Percentiles rank a stretch among this genome's conserved stretches.
These are phyloP conservation scores for Amyelois transitella DNA, from an alignment of 1,140 invertebrate species.

Conservation along the genomic window DNA sequence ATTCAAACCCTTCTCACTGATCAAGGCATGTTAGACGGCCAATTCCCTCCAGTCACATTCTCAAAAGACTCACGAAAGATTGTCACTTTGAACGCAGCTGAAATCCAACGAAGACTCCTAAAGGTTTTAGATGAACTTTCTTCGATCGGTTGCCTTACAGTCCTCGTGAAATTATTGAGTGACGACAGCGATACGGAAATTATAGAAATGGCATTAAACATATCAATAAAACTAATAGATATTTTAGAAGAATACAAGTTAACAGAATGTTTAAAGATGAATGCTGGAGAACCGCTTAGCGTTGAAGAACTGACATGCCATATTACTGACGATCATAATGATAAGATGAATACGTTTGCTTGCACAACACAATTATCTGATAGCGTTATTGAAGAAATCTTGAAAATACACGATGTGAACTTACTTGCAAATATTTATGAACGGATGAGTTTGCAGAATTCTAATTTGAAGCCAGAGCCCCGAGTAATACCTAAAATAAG, in stretches of 20 bases:
- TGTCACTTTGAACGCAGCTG: conserved; percentile 79
- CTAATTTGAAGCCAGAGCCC: too few relatives aligned
- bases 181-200: conserved; percentile 84
- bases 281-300: conserved; percentile 28
- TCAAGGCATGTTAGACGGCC: conserved; percentile 86
- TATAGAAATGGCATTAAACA: conserved; percentile 75
- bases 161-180: conserved; percentile 77
- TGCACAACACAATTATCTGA: conserved; percentile 21
- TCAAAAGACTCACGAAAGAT: conserved; percentile 86
- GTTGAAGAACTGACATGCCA: conserved; percentile 35
- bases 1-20: conserved; percentile 79
- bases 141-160: conserved; percentile 80
- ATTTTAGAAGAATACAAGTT: conserved; percentile 77
- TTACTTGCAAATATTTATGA: conserved; percentile 56
- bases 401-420: conserved; percentile 56
- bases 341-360: conserved; percentile 14
- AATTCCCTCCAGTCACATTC: conserved; percentile 85
- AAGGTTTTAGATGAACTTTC: conserved; percentile 80
- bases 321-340: conserved; percentile 24
- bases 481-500: conserved; percentile 29
- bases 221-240: conserved; percentile 75
- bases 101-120: conserved; percentile 79
- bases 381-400: conserved; percentile 58
- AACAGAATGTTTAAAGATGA: conserved; percentile 37
- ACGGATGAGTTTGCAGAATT: conserved; percentile 23